Percentiles rank a stretch among this genome's conserved stretches.
phyloP scores from a whole-genome alignment of 1,140 invertebrate genomes.

The Carcinoscorpius rotundicauda region DNA sequence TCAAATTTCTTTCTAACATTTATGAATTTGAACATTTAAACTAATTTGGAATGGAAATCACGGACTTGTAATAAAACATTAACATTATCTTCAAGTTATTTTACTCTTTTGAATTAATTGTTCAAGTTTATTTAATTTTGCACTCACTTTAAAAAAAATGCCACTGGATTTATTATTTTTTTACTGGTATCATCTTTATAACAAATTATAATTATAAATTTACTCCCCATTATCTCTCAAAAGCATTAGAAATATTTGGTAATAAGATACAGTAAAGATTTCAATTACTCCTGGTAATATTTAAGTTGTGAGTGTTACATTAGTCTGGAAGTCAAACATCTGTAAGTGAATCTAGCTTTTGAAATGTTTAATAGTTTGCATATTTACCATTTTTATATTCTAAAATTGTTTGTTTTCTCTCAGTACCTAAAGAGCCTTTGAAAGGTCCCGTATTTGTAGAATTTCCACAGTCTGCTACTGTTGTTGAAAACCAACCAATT shows the following conservation, averaged over 20 bases:
- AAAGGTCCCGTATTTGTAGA: conserved; percentile 69
- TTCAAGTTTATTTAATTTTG: no score
- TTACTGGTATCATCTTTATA: no score
- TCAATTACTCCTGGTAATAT: not conserved
- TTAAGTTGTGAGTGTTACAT: conserved; percentile 50
- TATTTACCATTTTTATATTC: no score
- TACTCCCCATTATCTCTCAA: conserved; percentile 66
- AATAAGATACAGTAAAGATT: not conserved
- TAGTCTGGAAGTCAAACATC: conserved; percentile 87
- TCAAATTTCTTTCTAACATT: no score
- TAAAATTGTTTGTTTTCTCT: conserved; percentile 48
- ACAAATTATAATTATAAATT: no score
- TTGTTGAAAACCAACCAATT: conserved; percentile 63
- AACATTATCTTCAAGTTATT: no score
- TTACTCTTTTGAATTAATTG: no score
- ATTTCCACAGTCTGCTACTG: conserved; percentile 79
- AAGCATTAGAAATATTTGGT: conserved; percentile 58
- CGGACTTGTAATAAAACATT: no score
- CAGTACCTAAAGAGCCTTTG: conserved; percentile 74
- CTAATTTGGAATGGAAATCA: no score
- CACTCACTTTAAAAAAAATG: no score
- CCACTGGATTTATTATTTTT: no score
- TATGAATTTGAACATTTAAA: no score
- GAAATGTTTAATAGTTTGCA: conserved; percentile 33
- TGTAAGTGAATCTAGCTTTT: conserved; percentile 87